phyloP scores from a whole-genome alignment of 2,113 vertebrate species.

The Gulo gulo region DNA sequence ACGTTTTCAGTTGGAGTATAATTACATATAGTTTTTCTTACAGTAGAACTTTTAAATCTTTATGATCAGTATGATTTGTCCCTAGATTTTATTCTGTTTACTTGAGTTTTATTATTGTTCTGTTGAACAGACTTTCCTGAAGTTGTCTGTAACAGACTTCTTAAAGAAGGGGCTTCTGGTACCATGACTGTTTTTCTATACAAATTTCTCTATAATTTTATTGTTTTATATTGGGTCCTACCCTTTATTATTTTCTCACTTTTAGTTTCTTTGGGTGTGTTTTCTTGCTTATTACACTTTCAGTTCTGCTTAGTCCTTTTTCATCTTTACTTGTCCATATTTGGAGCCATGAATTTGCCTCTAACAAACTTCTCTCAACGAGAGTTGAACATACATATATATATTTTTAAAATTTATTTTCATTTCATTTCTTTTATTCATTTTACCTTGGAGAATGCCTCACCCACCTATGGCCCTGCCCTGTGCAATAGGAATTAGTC shows the following conservation, averaged over 20 bases:
- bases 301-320: not conserved
- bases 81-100: not conserved
- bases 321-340: not conserved
- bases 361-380: not conserved
- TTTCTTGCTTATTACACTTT: not conserved
- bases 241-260: not conserved
- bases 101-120: not conserved
- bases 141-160: not conserved
- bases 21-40: not conserved
- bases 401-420: too few relatives aligned
- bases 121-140: not conserved
- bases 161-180: not conserved
- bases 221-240: not conserved
- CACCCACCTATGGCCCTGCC: not conserved
- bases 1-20: not conserved
- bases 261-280: not conserved
- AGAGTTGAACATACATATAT: not conserved
- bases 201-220: not conserved
- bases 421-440: too few relatives aligned
- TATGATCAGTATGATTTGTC: not conserved
- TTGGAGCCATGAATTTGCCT: not conserved
- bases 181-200: not conserved
- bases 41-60: not conserved
- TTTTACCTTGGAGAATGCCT: too few relatives aligned
- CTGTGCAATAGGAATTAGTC: conserved; percentile 67